A percentile compares a stretch with the other conserved stretches of the same genome.
Conservation (phyloP, 2,113 vertebrate species). For the Arizona elegans region DNA sequence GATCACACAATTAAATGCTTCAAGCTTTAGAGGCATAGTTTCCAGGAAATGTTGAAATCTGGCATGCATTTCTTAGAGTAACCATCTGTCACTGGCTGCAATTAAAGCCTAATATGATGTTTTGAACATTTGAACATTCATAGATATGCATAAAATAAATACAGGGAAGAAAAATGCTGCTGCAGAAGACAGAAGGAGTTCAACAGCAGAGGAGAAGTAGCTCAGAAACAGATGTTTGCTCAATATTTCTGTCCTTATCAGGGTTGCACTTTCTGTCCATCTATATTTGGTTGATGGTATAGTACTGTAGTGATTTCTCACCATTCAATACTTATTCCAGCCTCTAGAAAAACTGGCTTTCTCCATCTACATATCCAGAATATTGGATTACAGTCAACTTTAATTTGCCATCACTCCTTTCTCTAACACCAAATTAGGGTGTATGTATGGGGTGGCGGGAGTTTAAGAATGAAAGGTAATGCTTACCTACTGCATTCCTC, state of each 20-base stretch:
- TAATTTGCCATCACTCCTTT: background rate
- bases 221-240: background rate
- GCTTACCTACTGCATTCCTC: background rate
- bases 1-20: background rate
- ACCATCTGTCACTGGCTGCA: background rate
- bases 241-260: background rate
- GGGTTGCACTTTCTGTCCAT: background rate
- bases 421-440: background rate
- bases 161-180: background rate
- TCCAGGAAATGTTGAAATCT: constrained; percentile 1
- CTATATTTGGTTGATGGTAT: background rate
- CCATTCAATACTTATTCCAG: background rate
- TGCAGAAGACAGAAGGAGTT: background rate
- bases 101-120: background rate
- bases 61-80: background rate
- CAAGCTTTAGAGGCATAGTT: background rate
- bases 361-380: background rate
- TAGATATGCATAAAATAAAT: background rate
- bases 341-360: background rate
- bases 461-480: background rate
- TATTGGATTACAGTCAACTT: background rate
- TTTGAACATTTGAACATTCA: background rate
- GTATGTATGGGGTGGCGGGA: background rate
- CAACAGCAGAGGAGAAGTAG: background rate
- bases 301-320: background rate